Base-by-base conservation (phyloP, 2,113 vertebrate species). In the Numenius arquata region DNA sequence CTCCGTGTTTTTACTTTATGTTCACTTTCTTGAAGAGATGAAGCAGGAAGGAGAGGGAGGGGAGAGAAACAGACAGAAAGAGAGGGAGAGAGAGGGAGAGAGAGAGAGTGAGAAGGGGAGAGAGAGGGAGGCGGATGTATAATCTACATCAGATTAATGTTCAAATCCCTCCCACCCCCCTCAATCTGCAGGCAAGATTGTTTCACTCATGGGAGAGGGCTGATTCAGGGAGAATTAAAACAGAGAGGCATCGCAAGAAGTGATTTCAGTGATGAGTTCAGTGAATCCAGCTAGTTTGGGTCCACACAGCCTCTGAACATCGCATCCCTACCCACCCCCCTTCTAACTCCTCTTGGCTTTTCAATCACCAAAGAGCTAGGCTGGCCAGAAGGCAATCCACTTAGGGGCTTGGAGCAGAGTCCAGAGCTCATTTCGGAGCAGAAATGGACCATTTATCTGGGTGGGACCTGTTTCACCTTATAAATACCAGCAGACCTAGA, bases 141-240 rank as follows among this genome's bases (percentile, higher is more conserved):
- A 96, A 97, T 98, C 98, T 95, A 96, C 98, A 97, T 97, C 98
- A 97, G 98, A 97, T 98, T 96, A 97, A 96, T 93, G 95, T 97
- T 93, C 97, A 98, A 97, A 97, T 94, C 97, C 97, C 95, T 96
- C 97, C 97, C 97, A 97, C 96, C 96, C 96, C 96, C 93, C 96
- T 93, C 97, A 97, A 98, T 98, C 97, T 98, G 94, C 95, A 93
- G 97, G 73, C 96, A 97, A 98, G 97, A 98, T 92, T 88, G 97
- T 97, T 97, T 94, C 90, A 45, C 96, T 97, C 96, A 95, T 50
- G 83, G 97, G 86, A 91, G 94, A 95, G 91, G 90, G 96, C 96
- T 97, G 96, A 97, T 98, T 97, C 96, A 79, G 97, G 95, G 96
- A 95, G 96, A 98, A 98, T 97, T 97, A 98, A 97, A 97, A 92